Evolutionary conservation across 2,113 vertebrate genomes (phyloP).

Genomic region (Mus musculus): DNA sequence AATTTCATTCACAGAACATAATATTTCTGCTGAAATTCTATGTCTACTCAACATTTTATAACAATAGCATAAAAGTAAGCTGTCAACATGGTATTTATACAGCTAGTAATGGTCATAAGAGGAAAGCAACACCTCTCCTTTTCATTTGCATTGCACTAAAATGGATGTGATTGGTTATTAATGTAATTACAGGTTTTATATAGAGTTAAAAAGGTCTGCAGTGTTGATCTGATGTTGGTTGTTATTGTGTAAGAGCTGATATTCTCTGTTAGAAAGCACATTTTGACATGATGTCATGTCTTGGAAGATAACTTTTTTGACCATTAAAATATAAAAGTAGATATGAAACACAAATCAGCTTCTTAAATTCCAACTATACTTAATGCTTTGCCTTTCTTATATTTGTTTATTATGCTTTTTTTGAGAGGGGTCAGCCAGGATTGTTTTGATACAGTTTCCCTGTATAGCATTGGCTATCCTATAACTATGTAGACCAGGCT

Average conservation of each 20-base stretch:
- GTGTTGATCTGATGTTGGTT: neutral
- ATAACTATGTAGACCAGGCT: neutral
- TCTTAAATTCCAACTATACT: conserved; percentile 33
- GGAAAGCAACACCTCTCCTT: neutral
- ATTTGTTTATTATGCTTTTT: conserved; percentile 3
- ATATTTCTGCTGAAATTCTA: neutral
- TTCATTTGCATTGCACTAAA: neutral
- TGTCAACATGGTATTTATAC: no score
- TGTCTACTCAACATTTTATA: neutral
- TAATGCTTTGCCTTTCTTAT: neutral
- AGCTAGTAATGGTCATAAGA: neutral
- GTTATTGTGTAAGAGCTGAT: neutral
- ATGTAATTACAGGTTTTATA: neutral
- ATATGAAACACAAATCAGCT: neutral
- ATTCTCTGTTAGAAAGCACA: neutral
- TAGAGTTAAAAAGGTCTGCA: neutral
- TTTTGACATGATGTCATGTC: neutral
- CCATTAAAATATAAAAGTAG: conserved; percentile 38
- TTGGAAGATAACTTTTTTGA: neutral
- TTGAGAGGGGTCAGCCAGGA: neutral
- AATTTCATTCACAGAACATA: neutral
- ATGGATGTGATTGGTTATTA: neutral
- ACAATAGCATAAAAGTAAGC: neutral
- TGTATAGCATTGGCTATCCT: neutral
- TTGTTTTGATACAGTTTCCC: neutral